A percentile compares a stretch with the other conserved stretches of the same genome.
These are phyloP conservation scores for Helogale parvula DNA, from an alignment of 2,113 vertebrate species.

Conservation along the genomic window DNA sequence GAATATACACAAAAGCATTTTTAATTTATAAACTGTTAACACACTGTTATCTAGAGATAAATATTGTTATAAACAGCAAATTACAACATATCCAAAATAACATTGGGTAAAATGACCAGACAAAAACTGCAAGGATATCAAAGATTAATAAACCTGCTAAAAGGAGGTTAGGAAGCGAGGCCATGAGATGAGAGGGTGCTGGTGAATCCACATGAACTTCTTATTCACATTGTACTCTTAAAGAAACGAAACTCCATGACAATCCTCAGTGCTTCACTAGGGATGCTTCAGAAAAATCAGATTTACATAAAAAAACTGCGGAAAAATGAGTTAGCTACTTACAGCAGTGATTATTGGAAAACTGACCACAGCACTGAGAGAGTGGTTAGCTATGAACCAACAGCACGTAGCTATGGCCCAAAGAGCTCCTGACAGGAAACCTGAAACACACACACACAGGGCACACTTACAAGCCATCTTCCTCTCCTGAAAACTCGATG, in stretches of 20 bases:
- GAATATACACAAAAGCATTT: not conserved
- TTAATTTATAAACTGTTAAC: not conserved
- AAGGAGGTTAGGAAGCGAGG: not conserved
- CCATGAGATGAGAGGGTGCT: not conserved
- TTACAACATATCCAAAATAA: not conserved
- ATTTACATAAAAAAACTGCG: not conserved
- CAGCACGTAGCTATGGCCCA: slow-evolving; percentile 91
- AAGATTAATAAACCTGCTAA: not conserved
- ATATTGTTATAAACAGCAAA: not conserved
- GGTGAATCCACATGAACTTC: not conserved
- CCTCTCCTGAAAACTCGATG: no score
- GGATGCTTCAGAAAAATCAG: not conserved
- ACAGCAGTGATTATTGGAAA: slow-evolving; percentile 93
- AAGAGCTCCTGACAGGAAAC: slow-evolving; percentile 91
- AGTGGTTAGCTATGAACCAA: slow-evolving; percentile 92
- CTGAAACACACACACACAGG: slow-evolving; percentile 81
- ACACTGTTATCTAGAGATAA: not conserved
- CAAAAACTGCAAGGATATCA: not conserved
- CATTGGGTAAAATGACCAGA: not conserved
- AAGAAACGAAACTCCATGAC: not conserved
- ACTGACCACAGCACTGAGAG: slow-evolving; percentile 90
- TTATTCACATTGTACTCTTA: not conserved
- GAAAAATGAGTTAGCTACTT: slow-evolving; percentile 80
- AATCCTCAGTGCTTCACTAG: not conserved
- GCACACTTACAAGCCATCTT: accelerated